Conservation (phyloP, 1,140 invertebrate genomes). For the Dolichoris vasculosae region DNA sequence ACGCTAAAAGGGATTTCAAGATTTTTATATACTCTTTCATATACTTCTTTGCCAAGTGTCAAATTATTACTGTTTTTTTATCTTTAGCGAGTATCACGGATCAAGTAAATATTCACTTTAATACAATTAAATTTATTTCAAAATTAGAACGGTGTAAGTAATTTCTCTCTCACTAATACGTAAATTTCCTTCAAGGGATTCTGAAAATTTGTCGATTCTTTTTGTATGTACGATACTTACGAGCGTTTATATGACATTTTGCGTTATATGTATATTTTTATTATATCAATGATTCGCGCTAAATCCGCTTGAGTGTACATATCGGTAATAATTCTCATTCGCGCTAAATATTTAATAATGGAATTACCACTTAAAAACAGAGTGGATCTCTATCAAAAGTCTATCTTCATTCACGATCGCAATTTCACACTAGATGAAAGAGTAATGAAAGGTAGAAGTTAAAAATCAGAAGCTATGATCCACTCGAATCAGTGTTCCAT, state of each 20-base stretch:
- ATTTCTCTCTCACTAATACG: not conserved
- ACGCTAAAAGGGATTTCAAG: not conserved
- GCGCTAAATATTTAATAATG: not conserved
- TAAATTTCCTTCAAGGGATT: not conserved
- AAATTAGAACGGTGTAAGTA: not conserved
- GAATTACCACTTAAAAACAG: not conserved
- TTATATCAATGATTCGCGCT: not conserved
- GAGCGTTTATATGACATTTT: constrained; percentile 17
- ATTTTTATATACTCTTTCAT: too few species aligned
- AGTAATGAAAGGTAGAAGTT: not conserved
- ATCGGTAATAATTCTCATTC: not conserved
- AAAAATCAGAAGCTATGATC: not conserved
- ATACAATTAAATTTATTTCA: not conserved
- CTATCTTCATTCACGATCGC: not conserved
- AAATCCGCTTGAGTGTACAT: not conserved
- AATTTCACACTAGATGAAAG: not conserved
- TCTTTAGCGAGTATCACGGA: not conserved
- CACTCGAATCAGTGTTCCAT: not conserved
- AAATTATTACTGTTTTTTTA: not conserved
- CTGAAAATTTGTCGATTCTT: not conserved
- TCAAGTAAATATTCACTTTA: not conserved
- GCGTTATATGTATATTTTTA: constrained; percentile 29
- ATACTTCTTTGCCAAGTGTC: too few species aligned
- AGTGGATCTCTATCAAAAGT: not conserved
- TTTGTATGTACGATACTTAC: not conserved